Evolutionary conservation across 2,888 invertebrate genomes (phyloP), one percentile per base, ranked within the genome.

Genomic region (Nephrocerus scutellatus): DNA sequence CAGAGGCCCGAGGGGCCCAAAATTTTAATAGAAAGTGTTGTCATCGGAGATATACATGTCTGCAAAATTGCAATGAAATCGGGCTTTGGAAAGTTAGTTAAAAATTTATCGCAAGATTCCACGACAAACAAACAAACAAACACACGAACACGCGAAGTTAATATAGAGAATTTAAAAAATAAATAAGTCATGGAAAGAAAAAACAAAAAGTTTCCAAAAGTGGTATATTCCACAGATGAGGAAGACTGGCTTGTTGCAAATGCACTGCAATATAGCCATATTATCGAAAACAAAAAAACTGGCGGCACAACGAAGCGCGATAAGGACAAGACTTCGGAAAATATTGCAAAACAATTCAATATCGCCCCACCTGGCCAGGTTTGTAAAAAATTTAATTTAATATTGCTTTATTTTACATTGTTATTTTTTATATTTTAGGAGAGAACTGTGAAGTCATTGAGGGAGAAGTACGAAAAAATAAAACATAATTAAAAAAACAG

Each of bases 211-310:
- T 19, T 19, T 6, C 30, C 30, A 30, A 30, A 30, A 19, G 12
- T 19, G 10, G 18, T 19, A 30, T 30, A 30, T 30, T n/a, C 30
- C 19, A n/a, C 18, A 2, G 30, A 37, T n/a, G 26, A 28, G n/a
- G 37, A 38, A 21, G 31, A 31, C 21, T 31, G 37, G 37, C 21
- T 31, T 6, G 25, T 38, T 18, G 8, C 3, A 3, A 30, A 30
- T 30, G 30, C 15, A 6, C 12, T 37, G 25, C 8, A n/a, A n/a
- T n/a, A n/a, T n/a, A 15, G 25, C 12, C 5, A 2, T 3, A 15
- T 31, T 3, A 24, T 30, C 2, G 36, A 36, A 14, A 36, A 37
- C 10, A 37, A 37, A 21, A 37, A 37, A 9, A 37, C 20, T 4
- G 21, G 26, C 16, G 25, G 31, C 10, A 20, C 12, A 4, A 26